phyloP scores from a whole-genome alignment of 2,113 vertebrate genomes.

The Elachura formosa region DNA sequence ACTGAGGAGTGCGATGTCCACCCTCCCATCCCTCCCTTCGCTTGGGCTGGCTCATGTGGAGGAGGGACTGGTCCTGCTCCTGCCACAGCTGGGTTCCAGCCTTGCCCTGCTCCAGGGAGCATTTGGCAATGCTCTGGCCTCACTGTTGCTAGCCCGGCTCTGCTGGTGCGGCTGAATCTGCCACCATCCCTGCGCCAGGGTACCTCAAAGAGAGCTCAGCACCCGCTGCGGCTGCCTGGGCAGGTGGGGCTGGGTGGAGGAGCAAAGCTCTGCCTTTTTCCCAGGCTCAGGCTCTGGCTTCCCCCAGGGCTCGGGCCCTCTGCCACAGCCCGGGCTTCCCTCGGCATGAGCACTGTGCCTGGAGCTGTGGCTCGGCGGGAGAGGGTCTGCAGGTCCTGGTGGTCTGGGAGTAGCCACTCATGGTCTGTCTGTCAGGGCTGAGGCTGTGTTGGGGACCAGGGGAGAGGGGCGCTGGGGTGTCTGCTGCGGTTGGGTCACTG shows the following conservation, averaged over 20 bases:
- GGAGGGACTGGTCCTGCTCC: neutral
- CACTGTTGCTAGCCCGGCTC: neutral
- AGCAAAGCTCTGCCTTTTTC: conserved; percentile 1
- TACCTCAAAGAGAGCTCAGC: neutral
- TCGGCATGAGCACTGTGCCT: accelerated
- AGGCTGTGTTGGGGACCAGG: neutral
- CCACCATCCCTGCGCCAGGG: neutral
- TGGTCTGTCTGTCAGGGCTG: accelerated
- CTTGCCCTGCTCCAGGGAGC: neutral
- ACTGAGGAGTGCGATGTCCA: neutral
- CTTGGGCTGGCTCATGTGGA: neutral
- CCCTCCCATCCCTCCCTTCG: neutral
- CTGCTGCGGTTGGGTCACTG: conserved; percentile 4
- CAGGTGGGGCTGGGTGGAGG: neutral
- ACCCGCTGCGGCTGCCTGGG: neutral
- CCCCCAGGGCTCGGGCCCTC: neutral
- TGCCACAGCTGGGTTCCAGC: neutral
- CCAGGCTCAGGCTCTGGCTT: neutral
- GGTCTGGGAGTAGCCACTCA: accelerated
- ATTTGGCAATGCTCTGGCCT: neutral
- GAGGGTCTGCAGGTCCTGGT: accelerated
- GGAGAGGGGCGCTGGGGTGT: neutral
- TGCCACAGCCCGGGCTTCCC: neutral
- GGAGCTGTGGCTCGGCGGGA: neutral
- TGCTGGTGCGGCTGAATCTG: neutral